Conservation (phyloP, 2,888 invertebrate genomes). For the Polydrusus tereticollis region DNA sequence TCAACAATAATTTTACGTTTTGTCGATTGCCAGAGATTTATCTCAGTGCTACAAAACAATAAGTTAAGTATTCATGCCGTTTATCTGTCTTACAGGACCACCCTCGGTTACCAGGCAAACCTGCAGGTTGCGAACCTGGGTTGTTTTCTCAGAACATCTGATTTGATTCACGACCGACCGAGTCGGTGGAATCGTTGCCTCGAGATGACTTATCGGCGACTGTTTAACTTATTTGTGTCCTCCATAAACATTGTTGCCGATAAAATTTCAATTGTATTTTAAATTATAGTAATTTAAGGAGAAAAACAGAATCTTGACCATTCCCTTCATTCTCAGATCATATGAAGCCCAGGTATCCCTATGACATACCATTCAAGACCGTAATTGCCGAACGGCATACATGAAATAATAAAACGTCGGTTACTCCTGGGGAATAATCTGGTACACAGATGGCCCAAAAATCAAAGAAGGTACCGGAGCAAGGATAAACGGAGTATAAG, state of each 20-base stretch:
- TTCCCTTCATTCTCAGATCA: too few species aligned
- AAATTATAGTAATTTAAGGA: too few species aligned
- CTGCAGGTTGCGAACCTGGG: slow-evolving; percentile 39
- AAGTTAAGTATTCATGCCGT: slow-evolving; percentile 38
- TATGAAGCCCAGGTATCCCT: too few species aligned
- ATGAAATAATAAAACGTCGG: too few species aligned
- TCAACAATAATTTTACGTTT: slow-evolving; percentile 34
- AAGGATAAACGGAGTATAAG: too few species aligned
- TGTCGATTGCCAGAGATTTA: slow-evolving; percentile 36
- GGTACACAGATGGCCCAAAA: too few species aligned
- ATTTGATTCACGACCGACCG: slow-evolving; percentile 46
- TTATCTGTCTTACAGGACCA: slow-evolving; percentile 45
- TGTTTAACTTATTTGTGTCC: slow-evolving; percentile 35
- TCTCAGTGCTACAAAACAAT: slow-evolving; percentile 40
- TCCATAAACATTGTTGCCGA: slow-evolving; percentile 32
- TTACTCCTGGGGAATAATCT: too few species aligned
- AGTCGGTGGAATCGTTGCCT: slow-evolving; percentile 33
- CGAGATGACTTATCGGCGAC: slow-evolving; percentile 45
- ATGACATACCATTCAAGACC: too few species aligned
- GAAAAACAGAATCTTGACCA: too few species aligned
- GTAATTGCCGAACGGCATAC: too few species aligned
- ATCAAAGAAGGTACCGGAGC: too few species aligned
- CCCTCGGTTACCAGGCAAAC: slow-evolving; percentile 38
- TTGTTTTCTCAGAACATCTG: slow-evolving; percentile 45
- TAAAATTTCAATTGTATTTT: too few species aligned